Evolutionary conservation across 2,888 invertebrate genomes (phyloP).

Genomic region (Thymelicus acteon): DNA sequence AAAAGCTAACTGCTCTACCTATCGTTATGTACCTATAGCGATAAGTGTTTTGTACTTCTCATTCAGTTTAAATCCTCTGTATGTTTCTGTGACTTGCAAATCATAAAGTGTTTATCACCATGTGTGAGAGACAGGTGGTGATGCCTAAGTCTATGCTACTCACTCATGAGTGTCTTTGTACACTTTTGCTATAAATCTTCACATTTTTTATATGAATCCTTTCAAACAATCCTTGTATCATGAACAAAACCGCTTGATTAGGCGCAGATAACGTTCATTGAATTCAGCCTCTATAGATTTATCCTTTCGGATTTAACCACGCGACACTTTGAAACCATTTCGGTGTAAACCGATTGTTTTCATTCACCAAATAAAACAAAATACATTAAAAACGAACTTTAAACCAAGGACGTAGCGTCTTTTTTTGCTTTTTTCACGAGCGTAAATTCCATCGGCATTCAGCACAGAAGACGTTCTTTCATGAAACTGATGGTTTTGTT

Average conservation of each 20-base stretch:
- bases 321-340: conserved; percentile 39
- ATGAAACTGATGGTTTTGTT: conserved; percentile 9
- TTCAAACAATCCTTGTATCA: not conserved
- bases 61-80: too few relatives aligned
- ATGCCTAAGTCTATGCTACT: too few relatives aligned
- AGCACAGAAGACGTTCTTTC: conserved; percentile 21
- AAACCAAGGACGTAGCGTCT: not conserved
- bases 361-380: conserved; percentile 20
- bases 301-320: conserved; percentile 36
- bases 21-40: too few relatives aligned
- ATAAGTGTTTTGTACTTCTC: too few relatives aligned
- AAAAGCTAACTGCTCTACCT: too few relatives aligned
- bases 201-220: not conserved
- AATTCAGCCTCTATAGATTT: conserved; percentile 29
- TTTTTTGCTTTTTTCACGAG: not conserved
- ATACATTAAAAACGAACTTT: conserved; percentile 4
- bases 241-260: conserved; percentile 14
- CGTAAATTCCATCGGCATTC: conserved; percentile 15
- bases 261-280: conserved; percentile 36
- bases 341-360: conserved; percentile 40
- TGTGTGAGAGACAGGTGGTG: too few relatives aligned
- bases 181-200: not conserved
- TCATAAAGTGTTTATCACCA: too few relatives aligned
- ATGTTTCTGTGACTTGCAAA: too few relatives aligned
- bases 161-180: not conserved